Evolutionary conservation across 37 sponge, comb jelly and placozoan species (phyloP).

Genomic region (Mnemiopsis leidyi): DNA sequence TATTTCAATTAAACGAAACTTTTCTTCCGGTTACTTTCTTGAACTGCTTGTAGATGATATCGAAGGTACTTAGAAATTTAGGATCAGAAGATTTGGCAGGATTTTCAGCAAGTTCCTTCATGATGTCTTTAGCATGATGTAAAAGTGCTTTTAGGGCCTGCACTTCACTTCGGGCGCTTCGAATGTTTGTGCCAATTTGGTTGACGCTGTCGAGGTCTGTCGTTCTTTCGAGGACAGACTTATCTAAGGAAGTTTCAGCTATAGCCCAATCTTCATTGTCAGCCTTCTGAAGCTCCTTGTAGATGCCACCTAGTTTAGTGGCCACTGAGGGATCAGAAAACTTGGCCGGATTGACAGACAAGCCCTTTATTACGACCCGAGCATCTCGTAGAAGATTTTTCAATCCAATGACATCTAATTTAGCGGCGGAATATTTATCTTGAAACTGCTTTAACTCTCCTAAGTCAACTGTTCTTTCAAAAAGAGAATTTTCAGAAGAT

Average conservation of each 20-base stretch:
- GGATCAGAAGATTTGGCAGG: not conserved
- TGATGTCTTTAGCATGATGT: not conserved
- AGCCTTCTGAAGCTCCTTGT: not conserved
- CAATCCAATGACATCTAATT: not conserved
- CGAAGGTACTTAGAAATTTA: not conserved
- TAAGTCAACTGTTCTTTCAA: not conserved
- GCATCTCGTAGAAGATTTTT: not conserved
- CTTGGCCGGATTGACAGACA: not conserved
- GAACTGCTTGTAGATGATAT: not conserved
- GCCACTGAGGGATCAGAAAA: not conserved
- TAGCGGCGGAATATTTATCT: not conserved
- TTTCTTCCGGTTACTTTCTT: not conserved
- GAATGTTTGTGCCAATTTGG: not conserved
- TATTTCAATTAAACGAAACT: not conserved
- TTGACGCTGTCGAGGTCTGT: not conserved
- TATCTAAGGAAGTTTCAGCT: not conserved
- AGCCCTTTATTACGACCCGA: not conserved
- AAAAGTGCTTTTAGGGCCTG: not conserved
- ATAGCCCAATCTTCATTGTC: too few species aligned
- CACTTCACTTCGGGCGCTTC: not conserved
- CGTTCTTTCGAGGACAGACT: not conserved
- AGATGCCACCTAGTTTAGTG: not conserved
- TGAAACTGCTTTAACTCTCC: not conserved
- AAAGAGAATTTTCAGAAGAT: not conserved
- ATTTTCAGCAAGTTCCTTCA: not conserved